These are phyloP conservation scores for Stegostoma tigrinum DNA, from an alignment of 2,113 vertebrate genomes.

Conservation along the genomic window DNA sequence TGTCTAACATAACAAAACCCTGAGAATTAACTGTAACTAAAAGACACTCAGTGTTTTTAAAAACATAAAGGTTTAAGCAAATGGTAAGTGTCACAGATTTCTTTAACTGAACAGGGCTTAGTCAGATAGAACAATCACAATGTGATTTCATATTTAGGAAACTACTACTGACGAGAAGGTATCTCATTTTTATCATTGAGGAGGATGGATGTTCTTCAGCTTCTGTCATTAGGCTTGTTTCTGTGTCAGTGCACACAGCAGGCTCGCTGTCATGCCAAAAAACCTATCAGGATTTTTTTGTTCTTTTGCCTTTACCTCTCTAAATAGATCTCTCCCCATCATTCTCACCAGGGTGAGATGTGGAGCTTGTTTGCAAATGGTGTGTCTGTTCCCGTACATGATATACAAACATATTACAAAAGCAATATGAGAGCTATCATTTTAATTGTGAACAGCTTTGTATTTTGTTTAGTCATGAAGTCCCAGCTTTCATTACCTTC, in stretches of 20 bases:
- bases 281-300: neutral
- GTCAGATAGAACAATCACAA: neutral
- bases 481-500: too few relatives aligned
- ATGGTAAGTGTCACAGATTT: neutral
- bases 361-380: neutral
- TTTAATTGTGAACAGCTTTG: too few relatives aligned
- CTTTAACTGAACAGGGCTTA: neutral
- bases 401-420: too few relatives aligned
- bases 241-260: neutral
- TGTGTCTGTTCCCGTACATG: neutral
- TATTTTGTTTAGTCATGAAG: too few relatives aligned
- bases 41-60: neutral
- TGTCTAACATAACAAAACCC: neutral
- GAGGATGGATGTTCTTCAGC: neutral
- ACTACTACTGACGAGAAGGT: neutral
- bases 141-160: neutral
- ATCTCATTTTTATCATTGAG: neutral
- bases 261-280: neutral
- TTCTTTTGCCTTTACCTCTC: neutral
- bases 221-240: neutral
- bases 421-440: too few relatives aligned
- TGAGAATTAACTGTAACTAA: neutral
- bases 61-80: neutral
- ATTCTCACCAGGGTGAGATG: neutral
- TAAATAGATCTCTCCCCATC: neutral